Evolutionary conservation across 1,140 invertebrate genomes (phyloP), one percentile per base, ranked within the genome.

Genomic region (Drosophila ironensis): DNA sequence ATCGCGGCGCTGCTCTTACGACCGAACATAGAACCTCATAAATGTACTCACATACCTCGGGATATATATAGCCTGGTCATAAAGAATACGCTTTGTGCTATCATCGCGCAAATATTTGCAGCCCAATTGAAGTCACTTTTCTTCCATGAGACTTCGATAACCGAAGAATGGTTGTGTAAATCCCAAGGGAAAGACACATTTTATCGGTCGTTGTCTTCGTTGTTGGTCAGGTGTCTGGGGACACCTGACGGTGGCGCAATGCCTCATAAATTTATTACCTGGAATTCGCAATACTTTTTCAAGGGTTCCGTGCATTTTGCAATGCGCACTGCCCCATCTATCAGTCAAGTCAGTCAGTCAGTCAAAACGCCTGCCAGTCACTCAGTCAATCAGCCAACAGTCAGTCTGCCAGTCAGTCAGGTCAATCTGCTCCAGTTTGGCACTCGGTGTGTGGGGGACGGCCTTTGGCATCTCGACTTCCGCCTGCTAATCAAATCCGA

Each of bases 401-500:
- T 46, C 46, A 41, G 9, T 57, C 46, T 28, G 14, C 22, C 22
- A 30, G 16, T 66, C 56, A 40, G 6, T 38, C 45, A 33, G 33
- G 30, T 30, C 48, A 44, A 44, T 71, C 35, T 61, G 60, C 54
- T 67, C 38, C 25, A 67, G 35, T 61, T 68, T 50, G 11, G n/a
- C 8, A 22, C 17, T 60, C 42, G 44, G 77, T 75, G 76, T 75
- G 28, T 7, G 33, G 54, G 30, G 4, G 30, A 12, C n/a, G 67
- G 68, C 48, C 56, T 12, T 4, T 47, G 42, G 59, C 41, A 72
- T 42, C 41, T 33, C 37, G 46, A 61, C 71, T 84, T 82, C 78
- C 78, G 78, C 78, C 72, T 72, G 80, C 69, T 78, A 82, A 82
- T 84, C 77, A 78, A 84, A 78, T 73, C 71, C 40, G 24, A 40